phyloP scores from a whole-genome alignment of 1,140 invertebrate genomes.

The Drosophila tristis region DNA sequence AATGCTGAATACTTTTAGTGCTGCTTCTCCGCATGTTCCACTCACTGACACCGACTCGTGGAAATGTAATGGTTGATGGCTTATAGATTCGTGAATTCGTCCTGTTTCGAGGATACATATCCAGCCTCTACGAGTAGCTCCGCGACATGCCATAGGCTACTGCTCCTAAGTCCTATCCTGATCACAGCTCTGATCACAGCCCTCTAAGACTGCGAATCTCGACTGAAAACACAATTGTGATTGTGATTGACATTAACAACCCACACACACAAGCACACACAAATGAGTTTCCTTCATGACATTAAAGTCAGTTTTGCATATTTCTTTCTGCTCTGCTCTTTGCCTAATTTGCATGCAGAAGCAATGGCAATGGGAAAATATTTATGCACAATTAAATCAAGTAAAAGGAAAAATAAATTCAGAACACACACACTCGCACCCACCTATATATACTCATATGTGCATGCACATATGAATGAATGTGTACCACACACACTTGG shows the following conservation, averaged over 20 bases:
- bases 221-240: slow-evolving; percentile 39
- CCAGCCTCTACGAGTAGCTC: too few relatives aligned
- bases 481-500: background rate
- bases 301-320: slow-evolving; percentile 26
- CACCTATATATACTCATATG: too few relatives aligned
- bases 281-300: slow-evolving; percentile 2
- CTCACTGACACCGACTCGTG: too few relatives aligned
- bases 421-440: background rate
- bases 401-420: slow-evolving; percentile 72
- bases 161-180: too few relatives aligned
- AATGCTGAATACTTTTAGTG: too few relatives aligned
- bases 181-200: too few relatives aligned
- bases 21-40: too few relatives aligned
- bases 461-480: too few relatives aligned
- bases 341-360: slow-evolving; percentile 70
- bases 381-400: slow-evolving; percentile 82
- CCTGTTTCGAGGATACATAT: too few relatives aligned
- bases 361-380: slow-evolving; percentile 66
- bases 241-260: slow-evolving; percentile 41
- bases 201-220: background rate
- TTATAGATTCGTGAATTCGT: too few relatives aligned
- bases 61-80: too few relatives aligned
- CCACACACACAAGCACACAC: slow-evolving; percentile 17
- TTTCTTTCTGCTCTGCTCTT: background rate
- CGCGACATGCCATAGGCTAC: too few relatives aligned